Percentiles rank a stretch among this genome's conserved stretches.
Conservation (phyloP, 2,888 invertebrate genomes). For the Lymantria dispar region DNA sequence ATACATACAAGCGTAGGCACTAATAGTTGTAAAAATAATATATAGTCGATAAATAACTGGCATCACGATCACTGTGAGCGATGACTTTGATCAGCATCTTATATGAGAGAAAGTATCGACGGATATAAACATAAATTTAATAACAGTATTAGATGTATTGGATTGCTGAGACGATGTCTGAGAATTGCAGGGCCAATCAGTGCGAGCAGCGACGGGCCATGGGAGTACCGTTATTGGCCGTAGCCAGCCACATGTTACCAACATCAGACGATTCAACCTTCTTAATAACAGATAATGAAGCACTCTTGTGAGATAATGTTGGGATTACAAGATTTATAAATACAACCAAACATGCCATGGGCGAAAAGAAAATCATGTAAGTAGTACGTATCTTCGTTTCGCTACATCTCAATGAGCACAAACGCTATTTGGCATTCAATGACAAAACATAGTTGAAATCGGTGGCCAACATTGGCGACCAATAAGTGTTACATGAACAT, state of each 20-base stretch:
- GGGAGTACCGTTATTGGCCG: conserved; percentile 62
- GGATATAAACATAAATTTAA: conserved; percentile 71
- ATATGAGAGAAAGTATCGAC: conserved; percentile 69
- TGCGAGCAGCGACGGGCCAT: conserved; percentile 43
- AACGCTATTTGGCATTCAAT: conserved; percentile 38
- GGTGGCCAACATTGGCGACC: conserved; percentile 48
- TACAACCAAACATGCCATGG: conserved; percentile 13
- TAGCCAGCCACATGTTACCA: conserved; percentile 45
- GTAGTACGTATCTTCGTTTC: conserved; percentile 28
- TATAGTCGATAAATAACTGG: conserved; percentile 55
- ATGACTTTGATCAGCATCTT: conserved; percentile 63
- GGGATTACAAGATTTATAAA: conserved; percentile 31
- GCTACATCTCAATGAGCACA: conserved; percentile 33
- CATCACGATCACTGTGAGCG: conserved; percentile 61
- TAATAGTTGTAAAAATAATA: conserved; percentile 56
- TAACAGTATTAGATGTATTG: conserved; percentile 78
- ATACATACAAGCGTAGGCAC: neutral
- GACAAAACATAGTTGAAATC: conserved; percentile 33
- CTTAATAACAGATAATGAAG: conserved; percentile 61
- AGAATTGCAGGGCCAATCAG: conserved; percentile 67
- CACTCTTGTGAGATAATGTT: conserved; percentile 51
- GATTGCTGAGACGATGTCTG: conserved; percentile 68
- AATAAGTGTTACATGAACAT: conserved; percentile 55
- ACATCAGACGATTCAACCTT: conserved; percentile 61
- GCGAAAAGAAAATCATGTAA: conserved; percentile 25